phyloP scores from a whole-genome alignment of 2,113 vertebrate species.

The Campylorhamphus procurvoides region DNA sequence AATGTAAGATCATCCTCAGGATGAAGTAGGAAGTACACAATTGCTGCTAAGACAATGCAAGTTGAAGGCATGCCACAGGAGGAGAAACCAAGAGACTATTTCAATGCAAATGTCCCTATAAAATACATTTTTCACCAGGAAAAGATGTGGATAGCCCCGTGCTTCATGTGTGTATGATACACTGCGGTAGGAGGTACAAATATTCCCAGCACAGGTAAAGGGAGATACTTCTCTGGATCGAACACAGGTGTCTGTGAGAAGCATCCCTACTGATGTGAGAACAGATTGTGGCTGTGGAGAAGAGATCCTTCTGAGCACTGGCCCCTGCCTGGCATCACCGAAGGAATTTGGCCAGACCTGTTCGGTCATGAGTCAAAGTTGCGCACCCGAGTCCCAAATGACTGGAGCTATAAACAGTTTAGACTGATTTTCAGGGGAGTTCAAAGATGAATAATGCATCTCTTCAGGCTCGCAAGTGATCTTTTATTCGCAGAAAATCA shows the following conservation, averaged over 20 bases:
- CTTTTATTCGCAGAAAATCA: constrained; percentile 12
- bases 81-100: neutral
- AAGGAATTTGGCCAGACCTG: constrained; percentile 9
- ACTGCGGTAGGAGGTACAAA: neutral
- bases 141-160: fast-evolving
- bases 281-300: neutral
- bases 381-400: neutral
- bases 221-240: neutral
- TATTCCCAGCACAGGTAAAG: neutral
- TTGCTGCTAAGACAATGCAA: neutral
- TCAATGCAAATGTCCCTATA: neutral
- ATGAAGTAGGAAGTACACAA: neutral
- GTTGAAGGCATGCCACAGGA: neutral
- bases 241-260: neutral
- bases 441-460: neutral
- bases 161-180: neutral
- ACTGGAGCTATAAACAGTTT: neutral
- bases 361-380: neutral
- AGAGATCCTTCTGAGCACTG: neutral
- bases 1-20: neutral
- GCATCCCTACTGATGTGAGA: neutral
- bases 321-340: neutral
- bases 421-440: neutral
- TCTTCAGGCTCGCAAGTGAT: neutral
- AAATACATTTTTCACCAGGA: neutral